These are phyloP conservation scores for Myoxocephalus aenaeus DNA, from an alignment of 2,797 vertebrate genomes.

Conservation along the genomic window DNA sequence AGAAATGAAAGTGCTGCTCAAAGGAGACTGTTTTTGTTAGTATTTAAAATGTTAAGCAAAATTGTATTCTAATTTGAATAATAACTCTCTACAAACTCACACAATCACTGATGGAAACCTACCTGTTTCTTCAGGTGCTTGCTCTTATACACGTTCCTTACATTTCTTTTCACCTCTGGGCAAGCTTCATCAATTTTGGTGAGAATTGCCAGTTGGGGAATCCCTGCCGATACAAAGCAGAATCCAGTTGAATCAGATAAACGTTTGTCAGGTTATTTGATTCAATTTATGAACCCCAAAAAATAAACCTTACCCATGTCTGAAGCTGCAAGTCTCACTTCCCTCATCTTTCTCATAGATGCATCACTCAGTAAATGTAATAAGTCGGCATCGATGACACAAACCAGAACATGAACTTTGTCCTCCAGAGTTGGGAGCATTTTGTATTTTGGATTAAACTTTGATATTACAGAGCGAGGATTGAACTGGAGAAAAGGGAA, in stretches of 20 bases:
- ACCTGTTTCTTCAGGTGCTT: slow-evolving; percentile 44
- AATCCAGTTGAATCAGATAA: not conserved
- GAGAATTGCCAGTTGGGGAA: slow-evolving; percentile 55
- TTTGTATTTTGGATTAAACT: not conserved
- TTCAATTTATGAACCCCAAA: not conserved
- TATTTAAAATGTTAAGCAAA: not conserved
- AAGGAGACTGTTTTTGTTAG: not conserved
- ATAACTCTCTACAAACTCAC: not conserved
- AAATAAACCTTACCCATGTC: slow-evolving; percentile 41
- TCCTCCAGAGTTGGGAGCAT: not conserved
- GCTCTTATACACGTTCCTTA: slow-evolving; percentile 16
- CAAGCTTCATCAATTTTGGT: slow-evolving; percentile 61
- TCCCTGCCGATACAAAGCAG: not conserved
- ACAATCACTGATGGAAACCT: not conserved
- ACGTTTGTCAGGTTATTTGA: slow-evolving; percentile 1
- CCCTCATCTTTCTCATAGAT: slow-evolving; percentile 12
- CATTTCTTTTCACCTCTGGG: slow-evolving; percentile 3
- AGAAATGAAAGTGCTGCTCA: not conserved
- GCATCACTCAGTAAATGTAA: fast-evolving
- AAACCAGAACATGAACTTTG: slow-evolving; percentile 52
- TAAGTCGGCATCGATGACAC: not conserved
- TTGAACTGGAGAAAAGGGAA: slow-evolving; percentile 45
- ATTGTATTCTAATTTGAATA: not conserved
- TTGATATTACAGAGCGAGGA: fast-evolving
- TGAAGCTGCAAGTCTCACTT: slow-evolving; percentile 43